Conservation (phyloP, 2,888 invertebrate species). For the Cloeon dipterum region DNA sequence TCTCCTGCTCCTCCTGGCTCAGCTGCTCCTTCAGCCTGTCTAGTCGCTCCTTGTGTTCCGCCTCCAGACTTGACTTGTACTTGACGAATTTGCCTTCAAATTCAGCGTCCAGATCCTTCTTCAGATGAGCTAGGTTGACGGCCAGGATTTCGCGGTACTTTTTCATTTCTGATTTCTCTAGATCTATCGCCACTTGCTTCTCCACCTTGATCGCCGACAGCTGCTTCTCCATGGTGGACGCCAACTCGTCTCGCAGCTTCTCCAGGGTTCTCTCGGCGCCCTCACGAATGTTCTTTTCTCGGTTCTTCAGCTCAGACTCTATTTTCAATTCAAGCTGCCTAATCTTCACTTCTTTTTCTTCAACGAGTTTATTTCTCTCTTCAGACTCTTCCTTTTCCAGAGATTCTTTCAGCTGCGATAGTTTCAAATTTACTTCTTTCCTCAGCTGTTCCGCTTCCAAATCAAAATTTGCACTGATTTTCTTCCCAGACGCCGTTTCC, state of each 20-base stretch:
- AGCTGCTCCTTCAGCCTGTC: no score
- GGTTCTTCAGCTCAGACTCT: constrained; percentile 3
- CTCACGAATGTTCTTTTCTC: constrained; percentile 5
- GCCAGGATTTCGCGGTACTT: no score
- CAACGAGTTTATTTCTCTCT: constrained; percentile 1
- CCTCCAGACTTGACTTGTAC: constrained; percentile 23
- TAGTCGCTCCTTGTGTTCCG: constrained; percentile 20
- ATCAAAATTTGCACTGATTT: constrained; percentile 6
- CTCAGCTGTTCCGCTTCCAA: constrained; percentile 5
- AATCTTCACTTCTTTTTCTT: constrained; percentile 2
- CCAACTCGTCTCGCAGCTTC: constrained; percentile 4
- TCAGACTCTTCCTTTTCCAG: constrained; percentile 5
- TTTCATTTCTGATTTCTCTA: constrained; percentile 19
- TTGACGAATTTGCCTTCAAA: constrained; percentile 21
- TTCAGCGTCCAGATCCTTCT: constrained; percentile 21
- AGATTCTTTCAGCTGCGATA: constrained; percentile 4
- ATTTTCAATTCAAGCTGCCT: constrained; percentile 5
- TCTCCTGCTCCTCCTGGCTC: no score
- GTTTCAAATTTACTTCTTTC: constrained; percentile 5
- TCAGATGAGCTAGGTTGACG: no score
- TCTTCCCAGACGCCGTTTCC: not conserved
- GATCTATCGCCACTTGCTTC: constrained; percentile 8
- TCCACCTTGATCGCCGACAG: constrained; percentile 3
- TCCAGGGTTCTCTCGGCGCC: constrained; percentile 3
- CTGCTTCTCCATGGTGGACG: constrained; percentile 1